Evolutionary conservation across 2,888 invertebrate genomes (phyloP).

Genomic region (Ornithoptera alexandrae): DNA sequence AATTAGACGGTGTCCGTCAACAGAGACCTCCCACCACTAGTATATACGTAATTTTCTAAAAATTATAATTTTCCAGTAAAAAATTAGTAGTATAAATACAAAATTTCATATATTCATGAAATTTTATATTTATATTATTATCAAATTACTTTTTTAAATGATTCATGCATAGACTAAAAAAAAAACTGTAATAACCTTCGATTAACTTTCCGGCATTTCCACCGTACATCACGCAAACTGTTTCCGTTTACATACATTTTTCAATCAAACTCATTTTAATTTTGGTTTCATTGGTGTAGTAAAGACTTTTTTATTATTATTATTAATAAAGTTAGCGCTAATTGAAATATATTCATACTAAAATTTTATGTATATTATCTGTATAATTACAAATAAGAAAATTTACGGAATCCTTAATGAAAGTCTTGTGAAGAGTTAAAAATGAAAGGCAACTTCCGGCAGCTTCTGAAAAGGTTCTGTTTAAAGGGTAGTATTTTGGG

Average conservation of each 20-base stretch:
- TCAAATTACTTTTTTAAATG: neutral
- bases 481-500: conserved; percentile 59
- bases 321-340: neutral
- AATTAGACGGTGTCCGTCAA: no score
- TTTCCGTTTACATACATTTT: neutral
- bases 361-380: neutral
- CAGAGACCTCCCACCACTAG: no score
- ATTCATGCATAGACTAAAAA: neutral
- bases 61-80: no score
- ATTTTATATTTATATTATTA: neutral
- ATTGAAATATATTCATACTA: neutral
- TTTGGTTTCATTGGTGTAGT: neutral
- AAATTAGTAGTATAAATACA: no score
- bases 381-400: neutral
- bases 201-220: neutral
- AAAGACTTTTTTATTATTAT: neutral
- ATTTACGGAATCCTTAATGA: no score
- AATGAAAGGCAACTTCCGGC: conserved; percentile 46
- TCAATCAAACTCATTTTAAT: neutral
- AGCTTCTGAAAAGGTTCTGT: conserved; percentile 54
- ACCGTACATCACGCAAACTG: neutral
- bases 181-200: neutral
- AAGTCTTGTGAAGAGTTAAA: neutral
- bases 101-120: no score
- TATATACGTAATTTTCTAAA: no score